Evolutionary conservation across 2,797 vertebrate species (phyloP).

Genomic region (Phalanger gymnotis): DNA sequence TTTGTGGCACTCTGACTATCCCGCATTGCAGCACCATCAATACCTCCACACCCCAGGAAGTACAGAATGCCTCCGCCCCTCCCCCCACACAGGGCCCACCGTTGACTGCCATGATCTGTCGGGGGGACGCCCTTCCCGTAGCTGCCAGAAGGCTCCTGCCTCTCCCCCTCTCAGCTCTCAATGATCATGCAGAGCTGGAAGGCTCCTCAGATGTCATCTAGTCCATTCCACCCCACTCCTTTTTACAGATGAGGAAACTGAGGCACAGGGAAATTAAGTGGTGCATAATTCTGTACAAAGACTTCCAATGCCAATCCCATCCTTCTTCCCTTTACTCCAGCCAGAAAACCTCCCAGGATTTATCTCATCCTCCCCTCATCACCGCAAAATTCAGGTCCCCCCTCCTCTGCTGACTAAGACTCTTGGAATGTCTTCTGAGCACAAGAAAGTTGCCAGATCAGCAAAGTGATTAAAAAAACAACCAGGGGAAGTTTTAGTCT

Average conservation of each 20-base stretch:
- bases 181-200: too few relatives aligned
- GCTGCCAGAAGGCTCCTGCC: too few relatives aligned
- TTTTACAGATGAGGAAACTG: background rate
- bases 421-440: background rate
- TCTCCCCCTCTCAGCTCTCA: background rate
- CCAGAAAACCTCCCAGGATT: background rate
- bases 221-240: background rate
- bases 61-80: too few relatives aligned
- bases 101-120: background rate
- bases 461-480: background rate
- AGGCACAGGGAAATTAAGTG: background rate
- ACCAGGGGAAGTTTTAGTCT: background rate
- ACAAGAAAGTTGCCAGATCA: background rate
- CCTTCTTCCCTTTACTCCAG: background rate
- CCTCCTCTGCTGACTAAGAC: background rate
- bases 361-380: background rate
- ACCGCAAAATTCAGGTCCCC: background rate
- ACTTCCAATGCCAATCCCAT: background rate
- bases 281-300: background rate
- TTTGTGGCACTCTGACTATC: too few relatives aligned
- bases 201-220: background rate
- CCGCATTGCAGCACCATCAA: background rate
- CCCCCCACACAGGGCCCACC: too few relatives aligned
- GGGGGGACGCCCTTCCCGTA: background rate
- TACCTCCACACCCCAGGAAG: background rate